phyloP scores from a whole-genome alignment of 2,113 vertebrate species.

The Limanda limanda region DNA sequence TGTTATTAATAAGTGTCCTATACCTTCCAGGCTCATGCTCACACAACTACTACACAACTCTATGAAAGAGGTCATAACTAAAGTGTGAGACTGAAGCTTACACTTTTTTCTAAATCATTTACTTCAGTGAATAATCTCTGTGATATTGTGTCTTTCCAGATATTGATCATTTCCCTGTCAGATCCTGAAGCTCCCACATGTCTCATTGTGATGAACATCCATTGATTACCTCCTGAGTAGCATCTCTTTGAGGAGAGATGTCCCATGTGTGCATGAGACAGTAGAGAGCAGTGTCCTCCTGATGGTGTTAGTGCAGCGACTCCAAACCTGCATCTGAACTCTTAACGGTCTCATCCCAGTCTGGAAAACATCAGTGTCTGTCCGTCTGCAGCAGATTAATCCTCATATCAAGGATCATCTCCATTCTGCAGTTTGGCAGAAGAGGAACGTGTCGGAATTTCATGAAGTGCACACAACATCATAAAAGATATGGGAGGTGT shows the following conservation, averaged over 20 bases:
- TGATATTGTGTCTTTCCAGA: slow-evolving; percentile 19
- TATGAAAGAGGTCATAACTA: too few species aligned
- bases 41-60: not conserved
- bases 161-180: slow-evolving; percentile 21
- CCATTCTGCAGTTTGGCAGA: not conserved
- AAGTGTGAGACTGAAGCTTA: not conserved
- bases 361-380: not conserved
- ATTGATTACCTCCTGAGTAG: slow-evolving; percentile 33
- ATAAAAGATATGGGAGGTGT: too few species aligned
- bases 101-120: not conserved
- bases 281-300: not conserved
- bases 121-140: not conserved
- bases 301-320: not conserved
- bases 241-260: not conserved
- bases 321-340: not conserved
- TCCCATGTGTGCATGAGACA: slow-evolving; percentile 11
- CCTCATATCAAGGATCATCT: not conserved
- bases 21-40: too few species aligned
- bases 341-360: slow-evolving; percentile 2
- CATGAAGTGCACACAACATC: not conserved
- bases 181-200: slow-evolving; percentile 1
- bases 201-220: slow-evolving; percentile 5
- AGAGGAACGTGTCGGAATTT: not conserved
- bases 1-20: too few species aligned
- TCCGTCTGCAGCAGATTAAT: slow-evolving; percentile 11